Percentiles rank a stretch among this genome's conserved stretches.
phyloP scores from a whole-genome alignment of 1,140 invertebrate genomes.

The Sitophilus oryzae region DNA sequence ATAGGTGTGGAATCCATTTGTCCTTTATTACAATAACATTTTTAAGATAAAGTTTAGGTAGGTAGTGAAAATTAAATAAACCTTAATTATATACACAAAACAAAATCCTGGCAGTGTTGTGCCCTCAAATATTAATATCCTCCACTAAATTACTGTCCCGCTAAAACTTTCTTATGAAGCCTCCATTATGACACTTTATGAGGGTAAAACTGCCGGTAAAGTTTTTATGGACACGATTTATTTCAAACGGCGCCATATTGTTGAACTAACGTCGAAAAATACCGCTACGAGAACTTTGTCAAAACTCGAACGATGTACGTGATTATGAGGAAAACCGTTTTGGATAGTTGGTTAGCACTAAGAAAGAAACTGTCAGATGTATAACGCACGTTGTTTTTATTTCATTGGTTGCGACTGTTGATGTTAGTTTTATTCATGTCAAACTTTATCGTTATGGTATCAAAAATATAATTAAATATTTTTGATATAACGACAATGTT shows the following conservation, averaged over 20 bases:
- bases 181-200: conserved; percentile 23
- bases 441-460: too few species aligned
- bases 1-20: too few species aligned
- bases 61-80: not conserved
- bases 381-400: too few species aligned
- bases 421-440: too few species aligned
- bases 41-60: too few species aligned
- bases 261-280: conserved; percentile 16
- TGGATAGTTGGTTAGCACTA: too few species aligned
- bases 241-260: conserved; percentile 18
- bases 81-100: not conserved
- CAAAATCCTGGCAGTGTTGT: conserved; percentile 6
- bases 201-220: conserved; percentile 22
- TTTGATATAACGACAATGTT: too few species aligned
- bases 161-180: conserved; percentile 23
- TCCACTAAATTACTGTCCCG: conserved; percentile 14
- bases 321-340: too few species aligned
- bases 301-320: not conserved
- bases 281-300: conserved; percentile 8
- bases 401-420: too few species aligned
- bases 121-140: conserved; percentile 21
- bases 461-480: too few species aligned
- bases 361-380: too few species aligned
- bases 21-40: conserved; percentile 21
- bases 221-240: conserved; percentile 22